Base-by-base conservation (phyloP, 1,140 invertebrate genomes). In the Calephelis nemesis region DNA sequence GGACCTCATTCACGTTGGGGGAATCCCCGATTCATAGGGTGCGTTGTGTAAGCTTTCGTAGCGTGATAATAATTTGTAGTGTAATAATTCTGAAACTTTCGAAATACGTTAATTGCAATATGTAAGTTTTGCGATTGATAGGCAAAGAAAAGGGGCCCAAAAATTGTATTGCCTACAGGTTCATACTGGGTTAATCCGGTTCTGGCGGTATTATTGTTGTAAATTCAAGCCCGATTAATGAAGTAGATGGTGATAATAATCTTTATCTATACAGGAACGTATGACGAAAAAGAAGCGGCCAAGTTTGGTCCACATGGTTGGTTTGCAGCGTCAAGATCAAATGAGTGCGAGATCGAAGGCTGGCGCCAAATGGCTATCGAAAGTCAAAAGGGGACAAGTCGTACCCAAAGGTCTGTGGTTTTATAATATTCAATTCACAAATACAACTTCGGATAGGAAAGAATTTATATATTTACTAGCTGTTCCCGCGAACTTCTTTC, bases 281-380 rank as follows among this genome's bases (percentile, higher is more conserved):
- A 85, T 94, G 77, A 93, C 92, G 72, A 95, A 95, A 83, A 95
- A 95, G 86, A 96, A 97, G 83, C 93, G 96, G 62, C 96, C 96
- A 65, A 97, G 96, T 81, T 85, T 97, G 72, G 95, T 96, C 50
- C 95, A 96, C 81, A 95, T 97, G 93, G 96, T 96, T 84, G 95
- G 95, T 69, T 90, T 96, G 78, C 94, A 95, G 74, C 92, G 95
- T 63, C 86, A 93, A 65, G 93, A 93, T 58, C 94, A 95, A 77
- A 92, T 96, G 81, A 96, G 96, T 74, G 95, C 96, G 7, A 93
- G 96, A 54, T 95, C 96, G 0, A 97, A 96, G 87, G 96, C 96
- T 82, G 96, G 96, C 5, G 95, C 96, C 58, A 97, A 97, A 80
- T 97, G 96, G 96, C 87, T 97, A 68, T 95, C 96, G 7, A 97